Conservation (phyloP, 2,888 invertebrate genomes). For the Tetanocera ferruginea region DNA sequence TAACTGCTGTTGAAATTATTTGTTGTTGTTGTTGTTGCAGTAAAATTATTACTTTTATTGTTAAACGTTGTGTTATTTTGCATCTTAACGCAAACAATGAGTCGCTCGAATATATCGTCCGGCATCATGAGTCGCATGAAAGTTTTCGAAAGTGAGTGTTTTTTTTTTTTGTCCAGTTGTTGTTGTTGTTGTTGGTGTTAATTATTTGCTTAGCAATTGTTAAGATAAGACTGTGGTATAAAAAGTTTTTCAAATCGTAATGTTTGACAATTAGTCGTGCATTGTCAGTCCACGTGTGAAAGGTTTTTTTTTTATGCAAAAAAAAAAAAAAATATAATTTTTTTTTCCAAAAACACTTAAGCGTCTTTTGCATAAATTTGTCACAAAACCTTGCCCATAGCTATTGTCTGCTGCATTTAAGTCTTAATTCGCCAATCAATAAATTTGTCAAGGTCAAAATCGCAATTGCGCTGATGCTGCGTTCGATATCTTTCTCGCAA, state of each 20-base stretch:
- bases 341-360: no score
- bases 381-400: no score
- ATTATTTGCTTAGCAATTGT: background rate
- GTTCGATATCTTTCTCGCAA: no score
- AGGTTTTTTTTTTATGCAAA: background rate
- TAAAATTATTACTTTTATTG: background rate
- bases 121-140: constrained; percentile 63
- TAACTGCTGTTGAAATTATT: background rate
- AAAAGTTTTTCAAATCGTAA: background rate
- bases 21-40: background rate
- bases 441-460: no score
- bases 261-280: background rate
- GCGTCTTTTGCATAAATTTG: no score
- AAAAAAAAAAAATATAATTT: background rate
- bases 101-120: constrained; percentile 58
- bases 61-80: constrained; percentile 6
- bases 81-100: constrained; percentile 12
- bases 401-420: no score
- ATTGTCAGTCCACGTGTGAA: background rate
- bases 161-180: constrained; percentile 19
- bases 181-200: constrained; percentile 28
- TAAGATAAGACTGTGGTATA: background rate
- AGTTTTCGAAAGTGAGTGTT: constrained; percentile 64
- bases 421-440: no score
- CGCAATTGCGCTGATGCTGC: no score